phyloP scores from a whole-genome alignment of 2,888 invertebrate genomes.

The Physocephala rufipes region DNA sequence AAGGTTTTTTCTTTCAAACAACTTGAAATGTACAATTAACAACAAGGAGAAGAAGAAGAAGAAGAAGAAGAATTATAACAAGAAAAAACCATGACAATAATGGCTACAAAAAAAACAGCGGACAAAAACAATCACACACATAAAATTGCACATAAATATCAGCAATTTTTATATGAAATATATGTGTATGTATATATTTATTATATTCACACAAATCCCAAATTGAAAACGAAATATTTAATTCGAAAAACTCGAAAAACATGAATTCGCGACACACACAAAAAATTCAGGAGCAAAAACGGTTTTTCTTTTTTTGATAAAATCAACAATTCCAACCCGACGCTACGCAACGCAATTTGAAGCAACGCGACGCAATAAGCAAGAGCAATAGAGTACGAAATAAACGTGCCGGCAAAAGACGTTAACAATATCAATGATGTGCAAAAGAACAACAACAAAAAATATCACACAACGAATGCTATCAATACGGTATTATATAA shows the following conservation, averaged over 20 bases:
- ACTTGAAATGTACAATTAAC: neutral
- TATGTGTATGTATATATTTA: too few relatives aligned
- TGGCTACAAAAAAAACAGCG: neutral
- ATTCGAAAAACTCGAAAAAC: neutral
- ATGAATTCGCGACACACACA: neutral
- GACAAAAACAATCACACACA: neutral
- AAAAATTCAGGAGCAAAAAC: neutral
- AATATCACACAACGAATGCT: neutral
- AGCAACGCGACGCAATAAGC: neutral
- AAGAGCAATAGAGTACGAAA: neutral
- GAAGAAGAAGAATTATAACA: too few relatives aligned
- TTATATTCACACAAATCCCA: neutral
- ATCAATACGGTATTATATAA: neutral
- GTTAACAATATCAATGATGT: too few relatives aligned
- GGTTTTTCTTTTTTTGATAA: too few relatives aligned
- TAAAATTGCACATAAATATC: neutral
- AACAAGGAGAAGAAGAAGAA: neutral
- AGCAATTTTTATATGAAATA: neutral
- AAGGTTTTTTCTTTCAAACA: neutral
- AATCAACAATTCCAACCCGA: neutral
- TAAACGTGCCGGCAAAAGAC: neutral
- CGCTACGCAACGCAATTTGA: neutral
- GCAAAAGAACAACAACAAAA: neutral
- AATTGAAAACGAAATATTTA: neutral
- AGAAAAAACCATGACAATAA: too few relatives aligned